Percentiles rank a stretch among this genome's conserved stretches.
phyloP scores from a whole-genome alignment of 2,113 vertebrate species.

The Scomber scombrus region DNA sequence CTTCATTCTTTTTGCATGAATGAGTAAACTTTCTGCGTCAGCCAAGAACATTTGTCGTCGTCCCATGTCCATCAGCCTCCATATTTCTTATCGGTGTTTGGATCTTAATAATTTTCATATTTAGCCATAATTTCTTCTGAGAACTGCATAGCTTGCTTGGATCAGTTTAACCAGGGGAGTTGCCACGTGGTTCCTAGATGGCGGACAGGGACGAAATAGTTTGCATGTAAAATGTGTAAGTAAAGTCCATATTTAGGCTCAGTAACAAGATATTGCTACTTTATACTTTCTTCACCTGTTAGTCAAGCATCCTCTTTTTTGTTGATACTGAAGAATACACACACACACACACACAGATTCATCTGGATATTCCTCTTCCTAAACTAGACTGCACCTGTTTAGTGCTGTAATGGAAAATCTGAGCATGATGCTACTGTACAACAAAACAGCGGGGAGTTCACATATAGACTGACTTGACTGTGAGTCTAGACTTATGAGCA shows the following conservation, averaged over 20 bases:
- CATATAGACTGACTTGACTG: neutral
- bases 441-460: conserved; percentile 6
- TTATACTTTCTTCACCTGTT: neutral
- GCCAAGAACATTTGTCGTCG: too few relatives aligned
- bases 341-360: conserved; percentile 55
- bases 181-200: conserved; percentile 7
- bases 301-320: conserved; percentile 13
- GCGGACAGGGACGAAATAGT: neutral
- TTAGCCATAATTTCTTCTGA: neutral
- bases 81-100: neutral
- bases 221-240: neutral
- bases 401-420: conserved; percentile 30
- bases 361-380: conserved; percentile 62
- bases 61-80: too few relatives aligned
- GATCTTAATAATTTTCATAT: neutral
- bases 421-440: conserved; percentile 19
- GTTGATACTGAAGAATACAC: conserved; percentile 60
- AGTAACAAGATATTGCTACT: neutral
- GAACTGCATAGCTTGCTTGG: conserved; percentile 1
- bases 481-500: neutral
- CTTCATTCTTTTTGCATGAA: too few relatives aligned
- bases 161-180: conserved; percentile 6
- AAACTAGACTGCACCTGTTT: conserved; percentile 54
- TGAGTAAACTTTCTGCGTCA: too few relatives aligned
- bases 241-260: neutral